Conservation (phyloP, 2,888 invertebrate species). For the Sycophila texana region DNA sequence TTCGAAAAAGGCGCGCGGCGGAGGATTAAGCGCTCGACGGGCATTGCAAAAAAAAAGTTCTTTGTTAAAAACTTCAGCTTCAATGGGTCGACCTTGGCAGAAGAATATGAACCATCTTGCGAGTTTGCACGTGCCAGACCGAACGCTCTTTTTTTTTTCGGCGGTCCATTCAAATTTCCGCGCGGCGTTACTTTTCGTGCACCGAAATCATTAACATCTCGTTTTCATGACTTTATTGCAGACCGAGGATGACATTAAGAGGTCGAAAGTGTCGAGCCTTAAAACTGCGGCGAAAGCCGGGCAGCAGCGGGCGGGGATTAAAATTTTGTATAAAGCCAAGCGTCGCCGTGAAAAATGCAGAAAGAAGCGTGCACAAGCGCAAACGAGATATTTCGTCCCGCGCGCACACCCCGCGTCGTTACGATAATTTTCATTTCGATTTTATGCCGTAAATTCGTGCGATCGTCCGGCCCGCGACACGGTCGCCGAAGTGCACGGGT, state of each 20-base stretch:
- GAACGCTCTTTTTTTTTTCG: slow-evolving; percentile 14
- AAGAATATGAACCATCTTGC: slow-evolving; percentile 5
- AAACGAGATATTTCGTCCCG: too few species aligned
- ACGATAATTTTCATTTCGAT: not conserved
- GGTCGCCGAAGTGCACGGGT: too few species aligned
- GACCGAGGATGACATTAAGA: not conserved
- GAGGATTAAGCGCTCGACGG: too few species aligned
- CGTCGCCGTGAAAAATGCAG: not conserved
- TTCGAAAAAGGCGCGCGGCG: too few species aligned
- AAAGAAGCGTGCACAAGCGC: not conserved
- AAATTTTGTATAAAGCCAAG: not conserved
- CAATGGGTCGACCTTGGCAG: too few species aligned
- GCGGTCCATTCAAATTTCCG: slow-evolving; percentile 43
- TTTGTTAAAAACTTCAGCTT: too few species aligned
- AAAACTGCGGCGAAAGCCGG: slow-evolving; percentile 1
- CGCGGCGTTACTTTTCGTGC: slow-evolving; percentile 10
- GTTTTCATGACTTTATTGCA: slow-evolving; percentile 4
- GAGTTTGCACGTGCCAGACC: slow-evolving; percentile 27
- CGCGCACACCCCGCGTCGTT: not conserved
- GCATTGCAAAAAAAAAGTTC: too few species aligned
- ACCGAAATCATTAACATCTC: slow-evolving; percentile 6
- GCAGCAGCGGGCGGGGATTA: not conserved
- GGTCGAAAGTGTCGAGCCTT: not conserved
- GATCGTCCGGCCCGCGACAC: not conserved
- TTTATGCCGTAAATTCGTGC: not conserved